These are phyloP conservation scores for Spea bombifrons DNA, from an alignment of 2,113 vertebrate species.

Conservation along the genomic window DNA sequence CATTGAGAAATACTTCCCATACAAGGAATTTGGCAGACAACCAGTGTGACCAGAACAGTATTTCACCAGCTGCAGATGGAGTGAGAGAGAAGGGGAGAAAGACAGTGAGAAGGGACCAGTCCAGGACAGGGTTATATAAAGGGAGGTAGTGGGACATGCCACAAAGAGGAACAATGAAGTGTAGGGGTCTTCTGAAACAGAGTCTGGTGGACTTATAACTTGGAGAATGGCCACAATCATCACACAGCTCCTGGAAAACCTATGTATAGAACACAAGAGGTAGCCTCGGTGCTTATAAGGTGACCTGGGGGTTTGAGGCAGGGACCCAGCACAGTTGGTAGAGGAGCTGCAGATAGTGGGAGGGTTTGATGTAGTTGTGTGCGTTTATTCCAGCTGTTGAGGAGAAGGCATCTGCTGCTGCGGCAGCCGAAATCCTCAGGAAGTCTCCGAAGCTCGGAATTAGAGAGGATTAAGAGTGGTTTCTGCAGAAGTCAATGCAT, in stretches of 20 bases:
- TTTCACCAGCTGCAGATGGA: slow-evolving; percentile 25
- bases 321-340: slow-evolving; percentile 5
- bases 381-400: slow-evolving; percentile 24
- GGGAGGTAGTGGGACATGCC: slow-evolving; percentile 1
- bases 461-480: slow-evolving; percentile 25
- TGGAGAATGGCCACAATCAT: no score
- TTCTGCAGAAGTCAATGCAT: background rate
- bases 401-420: slow-evolving; percentile 9
- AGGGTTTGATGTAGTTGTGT: background rate
- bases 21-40: slow-evolving; percentile 66
- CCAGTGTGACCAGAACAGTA: slow-evolving; percentile 25
- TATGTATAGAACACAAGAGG: background rate
- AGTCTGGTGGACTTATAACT: background rate
- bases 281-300: background rate
- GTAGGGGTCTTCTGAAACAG: background rate
- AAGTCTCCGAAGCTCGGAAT: slow-evolving; percentile 10
- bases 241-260: background rate
- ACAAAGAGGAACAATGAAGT: background rate
- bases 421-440: slow-evolving; percentile 11
- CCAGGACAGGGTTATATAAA: slow-evolving; percentile 1
- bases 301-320: background rate
- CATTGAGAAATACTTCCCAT: slow-evolving; percentile 59
- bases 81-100: background rate
- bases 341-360: background rate
- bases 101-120: slow-evolving; percentile 11